Percentiles rank a stretch among this genome's conserved stretches.
Evolutionary conservation across 2,113 vertebrate genomes (phyloP).

Genomic region (Campylomormyrus numenius): DNA sequence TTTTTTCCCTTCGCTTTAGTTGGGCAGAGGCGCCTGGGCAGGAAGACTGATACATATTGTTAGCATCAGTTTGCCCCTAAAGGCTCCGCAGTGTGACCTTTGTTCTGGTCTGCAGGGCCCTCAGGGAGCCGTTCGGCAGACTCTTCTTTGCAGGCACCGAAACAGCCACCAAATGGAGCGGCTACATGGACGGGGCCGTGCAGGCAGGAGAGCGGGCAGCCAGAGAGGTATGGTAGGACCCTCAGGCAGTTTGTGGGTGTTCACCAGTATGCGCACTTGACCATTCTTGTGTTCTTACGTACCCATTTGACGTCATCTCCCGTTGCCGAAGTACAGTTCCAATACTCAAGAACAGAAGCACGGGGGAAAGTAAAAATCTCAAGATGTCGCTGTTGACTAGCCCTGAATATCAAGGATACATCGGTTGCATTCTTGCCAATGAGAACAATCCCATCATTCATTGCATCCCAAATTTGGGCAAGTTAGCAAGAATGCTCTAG

Average conservation of each 20-base stretch:
- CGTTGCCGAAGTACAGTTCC: background rate
- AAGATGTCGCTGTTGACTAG: background rate
- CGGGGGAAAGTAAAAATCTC: background rate
- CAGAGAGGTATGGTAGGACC: constrained; percentile 59
- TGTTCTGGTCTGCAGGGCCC: constrained; percentile 52
- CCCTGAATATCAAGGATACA: background rate
- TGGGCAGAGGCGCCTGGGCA: background rate
- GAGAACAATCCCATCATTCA: background rate
- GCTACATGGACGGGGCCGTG: constrained; percentile 74
- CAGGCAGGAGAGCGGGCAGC: constrained; percentile 66
- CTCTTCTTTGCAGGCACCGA: constrained; percentile 74
- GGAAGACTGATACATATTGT: background rate
- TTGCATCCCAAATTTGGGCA: background rate
- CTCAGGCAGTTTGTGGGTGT: background rate
- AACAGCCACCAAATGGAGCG: constrained; percentile 71
- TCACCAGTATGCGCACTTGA: background rate
- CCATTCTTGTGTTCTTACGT: background rate
- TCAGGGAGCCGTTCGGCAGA: constrained; percentile 61
- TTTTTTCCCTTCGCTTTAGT: background rate
- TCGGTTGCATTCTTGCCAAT: background rate
- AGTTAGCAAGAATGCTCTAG: background rate
- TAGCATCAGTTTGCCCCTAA: background rate
- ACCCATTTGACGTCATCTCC: background rate
- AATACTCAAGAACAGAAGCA: background rate
- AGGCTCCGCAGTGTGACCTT: background rate